Base-by-base conservation (phyloP, 2,113 vertebrate genomes). In the Hemiscyllium ocellatum region DNA sequence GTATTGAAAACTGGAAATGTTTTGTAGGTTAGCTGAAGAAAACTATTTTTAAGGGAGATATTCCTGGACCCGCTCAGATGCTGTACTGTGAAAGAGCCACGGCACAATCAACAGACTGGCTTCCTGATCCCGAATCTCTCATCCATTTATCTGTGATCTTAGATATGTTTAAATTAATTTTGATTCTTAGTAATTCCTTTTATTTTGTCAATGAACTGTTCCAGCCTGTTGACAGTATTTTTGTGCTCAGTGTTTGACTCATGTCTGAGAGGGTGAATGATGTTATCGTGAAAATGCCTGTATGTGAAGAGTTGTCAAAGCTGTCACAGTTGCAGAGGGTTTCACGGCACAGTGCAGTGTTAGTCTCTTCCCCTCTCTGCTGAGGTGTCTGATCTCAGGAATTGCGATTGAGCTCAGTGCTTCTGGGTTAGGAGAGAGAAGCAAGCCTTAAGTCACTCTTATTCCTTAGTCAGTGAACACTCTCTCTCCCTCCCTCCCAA, bases 1-100 rank as follows among this genome's bases (percentile, higher is more conserved):
- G 68, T 95, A 72, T 95, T 95, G 68, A 50, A 95, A 95, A 95
- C 93, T 95, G 93, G 93, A 95, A 95, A 69, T 42, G 65, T 69
- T 95, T 95, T 19, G 24, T 72, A 72, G 93, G 37, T 69, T 95
- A 95, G 68, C 37, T 94, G 19, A 68, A 37, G 42, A 29, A 94
- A 95, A 42, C 29, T 69, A 68, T 94, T 94, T 95, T 95, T 95
- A 72, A 22, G 93, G 91, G 68, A 29, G 68, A 50, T 33, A 37
- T 19, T 66, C 89, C 17, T 6, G 22, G 61, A 19, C 61, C 2
- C 37, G 17, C 89, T 68, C 56, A 13, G 56, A 91, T n/a, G 56
- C 52, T 68, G 89, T 37, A 4, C 89, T 93, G 61, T 93, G 19
- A 68, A 93, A 68, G 37, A 22, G 37, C 89, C 89, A 95, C 68